Base-by-base conservation (phyloP, 2,888 invertebrate species). In the Scaptomyza parva region DNA sequence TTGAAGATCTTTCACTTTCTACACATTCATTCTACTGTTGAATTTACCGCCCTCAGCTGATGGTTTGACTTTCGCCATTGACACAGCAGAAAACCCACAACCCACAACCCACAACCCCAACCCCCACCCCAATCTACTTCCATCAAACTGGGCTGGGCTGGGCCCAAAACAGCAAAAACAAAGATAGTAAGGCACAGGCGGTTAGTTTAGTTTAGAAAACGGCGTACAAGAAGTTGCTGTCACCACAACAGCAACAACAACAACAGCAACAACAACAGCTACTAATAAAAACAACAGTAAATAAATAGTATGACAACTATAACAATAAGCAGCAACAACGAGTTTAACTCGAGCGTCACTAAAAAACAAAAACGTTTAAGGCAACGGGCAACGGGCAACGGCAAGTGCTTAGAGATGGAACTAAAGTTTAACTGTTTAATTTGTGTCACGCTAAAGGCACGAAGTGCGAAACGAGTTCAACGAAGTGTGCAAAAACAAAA, bases 321-420 rank as follows among this genome's bases (percentile, higher is more conserved):
- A 43, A 60, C 66, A 50, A 59, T 40, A 50, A 64, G 51, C 33
- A 47, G 40, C 66, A 40, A 53, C 70, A 60, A 53, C 70, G 62
- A 69, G 65, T 69, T 66, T 51, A 14, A 70, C 80, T 81, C 80
- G 80, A 82, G 78, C 80, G 78, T 78, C 43, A 73, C 83, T 81
- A 80, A 79, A 35, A 82, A 78, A 68, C 79, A n/a, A n/a, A 79
- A 78, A 68, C 79, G 78, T 80, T 81, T 76, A 71, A 60, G 76
- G 30, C 59, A 77, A 75, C 76, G 63, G n/a, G n/a, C n/a, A n/a
- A n/a, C n/a, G n/a, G n/a, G 68, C 70, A 22, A 22, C 22, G 28
- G 28, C 9, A 37, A 43, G 28, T 37, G 26, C 17, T 20, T 50
- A 64, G 48, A 18, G 69, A 50, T 64, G 69, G 26, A 1, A 37